Evolutionary conservation across 53 echinoderm and acorn worm genomes (phyloP), one percentile per base, ranked within the genome.

Genomic region (Hippasteria phrygiana): DNA sequence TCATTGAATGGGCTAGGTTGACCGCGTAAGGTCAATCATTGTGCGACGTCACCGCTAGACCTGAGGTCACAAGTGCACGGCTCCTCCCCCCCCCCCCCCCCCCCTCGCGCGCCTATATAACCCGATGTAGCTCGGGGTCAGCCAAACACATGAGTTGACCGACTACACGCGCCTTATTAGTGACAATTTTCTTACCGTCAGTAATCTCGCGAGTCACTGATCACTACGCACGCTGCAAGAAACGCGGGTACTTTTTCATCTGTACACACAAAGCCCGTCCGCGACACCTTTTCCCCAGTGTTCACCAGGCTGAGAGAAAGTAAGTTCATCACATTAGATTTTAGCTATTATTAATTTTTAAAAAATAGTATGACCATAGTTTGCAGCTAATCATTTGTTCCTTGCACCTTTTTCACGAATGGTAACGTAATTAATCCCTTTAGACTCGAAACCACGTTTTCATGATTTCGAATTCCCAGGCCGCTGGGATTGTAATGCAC

Each of bases 11-110:
- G 43, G 62, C 85, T 36, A 45, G 62, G 17, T 71, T 71, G 85
- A 85, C 53, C 40, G 85, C 71, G 46, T 42, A 43, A 85, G 85
- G 85, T 85, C 85, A 53, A 26, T 46, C 46, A 50, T 85, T 85
- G 55, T 71, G 85, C 85, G 85, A 85, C 85, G 85, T 85, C 85
- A 85, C 85, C 70, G 51, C 71, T 65, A 26, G 39, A 51, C 64
- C 85, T 85, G 67, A 85, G 85, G 85, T 85, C 85, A 85, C 85
- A 85, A 85, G 85, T 85, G 38, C 70, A 85, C 82, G 42, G 82
- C 7, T 66, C 45, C 22, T 29, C 73, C 12, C 62, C 80, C n/a
- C n/a, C 7, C 45, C 45, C 22, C 27, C 73, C 12, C 62, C 80
- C n/a, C n/a, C n/a, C n/a, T n/a, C n/a, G n/a, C n/a, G n/a, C 27